A percentile compares a stretch with the other conserved stretches of the same genome.
These are phyloP conservation scores for Panulirus ornatus DNA, from an alignment of 1,140 invertebrate species.

Conservation along the genomic window DNA sequence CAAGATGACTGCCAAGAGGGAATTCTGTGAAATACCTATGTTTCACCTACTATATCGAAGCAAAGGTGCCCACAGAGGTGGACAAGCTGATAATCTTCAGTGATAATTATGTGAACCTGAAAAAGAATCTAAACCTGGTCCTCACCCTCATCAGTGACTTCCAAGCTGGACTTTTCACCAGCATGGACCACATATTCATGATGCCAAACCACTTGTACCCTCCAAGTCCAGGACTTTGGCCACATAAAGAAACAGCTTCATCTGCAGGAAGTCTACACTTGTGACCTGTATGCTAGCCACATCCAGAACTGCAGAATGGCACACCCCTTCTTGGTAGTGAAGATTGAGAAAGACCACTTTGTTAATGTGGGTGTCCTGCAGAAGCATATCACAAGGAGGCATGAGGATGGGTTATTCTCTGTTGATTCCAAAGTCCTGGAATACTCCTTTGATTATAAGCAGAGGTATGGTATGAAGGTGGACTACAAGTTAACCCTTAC, in stretches of 20 bases:
- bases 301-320: neutral
- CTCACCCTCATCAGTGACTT: neutral
- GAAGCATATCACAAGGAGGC: neutral
- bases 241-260: neutral
- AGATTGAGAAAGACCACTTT: neutral
- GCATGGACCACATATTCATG: conserved; percentile 21
- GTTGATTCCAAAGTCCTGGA: neutral
- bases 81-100: neutral
- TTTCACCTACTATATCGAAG: neutral
- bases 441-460: neutral
- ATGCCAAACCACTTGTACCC: neutral
- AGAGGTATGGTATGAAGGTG: neutral
- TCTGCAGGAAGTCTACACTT: neutral
- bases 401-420: neutral
- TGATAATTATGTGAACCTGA: neutral
- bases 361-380: too few species aligned
- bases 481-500: too few species aligned
- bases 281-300: neutral
- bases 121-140: conserved; percentile 26
- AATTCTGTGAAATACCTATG: conserved; percentile 8
- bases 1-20: neutral
- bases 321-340: neutral
- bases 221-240: conserved; percentile 28
- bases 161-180: neutral
- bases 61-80: neutral